Percentiles rank a stretch among this genome's conserved stretches.
Conservation (phyloP, 2,113 vertebrate species). For the Alectura lathami region DNA sequence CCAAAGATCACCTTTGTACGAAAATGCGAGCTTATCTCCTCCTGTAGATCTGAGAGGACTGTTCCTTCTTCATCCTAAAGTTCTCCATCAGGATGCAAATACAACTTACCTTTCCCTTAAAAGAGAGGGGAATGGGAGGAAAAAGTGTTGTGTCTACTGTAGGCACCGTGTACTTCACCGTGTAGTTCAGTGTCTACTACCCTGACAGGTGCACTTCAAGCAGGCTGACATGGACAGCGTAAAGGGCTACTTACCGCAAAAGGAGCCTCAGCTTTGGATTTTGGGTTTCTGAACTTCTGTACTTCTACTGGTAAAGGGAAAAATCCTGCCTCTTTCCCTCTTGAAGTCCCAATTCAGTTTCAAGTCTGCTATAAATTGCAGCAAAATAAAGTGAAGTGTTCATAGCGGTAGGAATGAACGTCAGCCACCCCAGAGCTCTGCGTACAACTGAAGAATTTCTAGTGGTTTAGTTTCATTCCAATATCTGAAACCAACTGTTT, state of each 20-base stretch:
- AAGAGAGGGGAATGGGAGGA: rapidly evolving
- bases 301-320: neutral
- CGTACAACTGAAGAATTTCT: neutral
- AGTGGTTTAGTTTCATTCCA: neutral
- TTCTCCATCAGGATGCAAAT: neutral
- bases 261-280: neutral
- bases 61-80: too few species aligned
- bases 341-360: neutral
- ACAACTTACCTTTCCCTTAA: neutral
- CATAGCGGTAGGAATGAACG: neutral
- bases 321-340: neutral
- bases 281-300: neutral
- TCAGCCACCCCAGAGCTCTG: neutral
- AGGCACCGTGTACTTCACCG: too few species aligned
- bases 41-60: neutral
- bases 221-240: neutral
- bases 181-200: neutral
- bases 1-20: neutral
- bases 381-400: neutral
- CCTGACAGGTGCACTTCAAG: neutral
- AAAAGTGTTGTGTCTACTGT: neutral
- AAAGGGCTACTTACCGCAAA: neutral
- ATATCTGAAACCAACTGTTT: neutral
- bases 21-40: neutral
- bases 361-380: neutral